A percentile compares a stretch with the other conserved stretches of the same genome.
phyloP scores from a whole-genome alignment of 1,140 invertebrate species.

The Nasonia giraulti region DNA sequence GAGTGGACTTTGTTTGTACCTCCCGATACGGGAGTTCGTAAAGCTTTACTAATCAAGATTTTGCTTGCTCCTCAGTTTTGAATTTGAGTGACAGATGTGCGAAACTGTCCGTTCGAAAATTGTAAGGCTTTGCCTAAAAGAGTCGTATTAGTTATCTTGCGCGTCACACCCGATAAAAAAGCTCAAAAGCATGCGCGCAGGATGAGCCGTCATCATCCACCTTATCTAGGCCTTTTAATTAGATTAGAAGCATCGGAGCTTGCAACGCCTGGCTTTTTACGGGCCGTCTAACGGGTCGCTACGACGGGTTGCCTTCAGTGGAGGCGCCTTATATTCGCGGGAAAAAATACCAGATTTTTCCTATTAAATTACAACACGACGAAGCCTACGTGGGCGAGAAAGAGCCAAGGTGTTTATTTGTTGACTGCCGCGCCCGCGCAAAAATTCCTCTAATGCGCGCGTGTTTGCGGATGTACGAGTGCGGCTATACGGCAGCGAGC shows the following conservation, averaged over 20 bases:
- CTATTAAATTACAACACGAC: conserved; percentile 10
- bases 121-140: too few species aligned
- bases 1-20: neutral
- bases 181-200: too few species aligned
- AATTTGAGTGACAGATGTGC: too few species aligned
- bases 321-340: conserved; percentile 8
- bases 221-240: conserved; percentile 40
- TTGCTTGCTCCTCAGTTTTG: neutral
- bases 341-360: conserved; percentile 33
- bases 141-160: too few species aligned
- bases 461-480: neutral
- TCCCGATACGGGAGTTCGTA: neutral
- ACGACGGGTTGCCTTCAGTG: conserved; percentile 19
- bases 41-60: neutral
- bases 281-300: neutral
- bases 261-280: conserved; percentile 20
- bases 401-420: conserved; percentile 25
- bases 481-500: neutral
- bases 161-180: too few species aligned
- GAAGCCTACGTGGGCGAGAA: neutral
- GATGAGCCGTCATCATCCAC: too few species aligned
- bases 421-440: neutral
- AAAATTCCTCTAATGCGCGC: conserved; percentile 26
- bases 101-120: too few species aligned
- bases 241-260: conserved; percentile 16